A percentile compares a stretch with the other conserved stretches of the same genome.
Conservation (phyloP, 2,113 vertebrate genomes). For the Scophthalmus maximus region DNA sequence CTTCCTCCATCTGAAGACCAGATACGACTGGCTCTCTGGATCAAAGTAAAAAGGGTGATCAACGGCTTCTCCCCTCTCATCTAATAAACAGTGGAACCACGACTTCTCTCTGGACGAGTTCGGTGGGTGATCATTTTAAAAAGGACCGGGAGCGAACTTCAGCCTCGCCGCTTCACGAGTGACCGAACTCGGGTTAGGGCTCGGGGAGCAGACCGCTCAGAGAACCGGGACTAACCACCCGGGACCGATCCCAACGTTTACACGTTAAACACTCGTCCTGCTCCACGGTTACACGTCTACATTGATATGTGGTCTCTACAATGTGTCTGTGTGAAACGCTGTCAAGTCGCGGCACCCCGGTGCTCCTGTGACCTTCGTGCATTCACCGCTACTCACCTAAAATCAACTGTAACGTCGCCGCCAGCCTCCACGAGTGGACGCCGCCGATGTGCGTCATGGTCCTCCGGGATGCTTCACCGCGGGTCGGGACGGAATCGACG, state of each 20-base stretch:
- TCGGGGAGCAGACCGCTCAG: neutral
- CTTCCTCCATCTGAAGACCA: too few species aligned
- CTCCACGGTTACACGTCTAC: neutral
- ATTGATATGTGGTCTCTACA: too few species aligned
- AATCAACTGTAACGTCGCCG: conserved; percentile 55
- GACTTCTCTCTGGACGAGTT: neutral
- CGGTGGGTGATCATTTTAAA: neutral
- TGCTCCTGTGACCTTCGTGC: conserved; percentile 33
- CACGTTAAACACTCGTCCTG: neutral
- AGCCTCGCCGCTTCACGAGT: neutral
- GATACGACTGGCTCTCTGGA: too few species aligned
- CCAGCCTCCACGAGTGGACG: conserved; percentile 50
- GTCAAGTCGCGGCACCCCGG: too few species aligned
- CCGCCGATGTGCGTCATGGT: conserved; percentile 64
- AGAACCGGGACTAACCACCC: neutral
- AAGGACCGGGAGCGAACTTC: neutral
- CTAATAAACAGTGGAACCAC: too few species aligned
- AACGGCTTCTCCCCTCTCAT: too few species aligned
- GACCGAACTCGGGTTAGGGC: neutral
- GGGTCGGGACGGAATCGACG: neutral
- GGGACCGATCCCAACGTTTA: neutral
- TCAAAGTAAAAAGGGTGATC: too few species aligned
- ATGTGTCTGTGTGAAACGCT: neutral
- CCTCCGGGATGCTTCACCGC: conserved; percentile 4
- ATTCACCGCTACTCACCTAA: conserved; percentile 80